phyloP scores from a whole-genome alignment of 1,140 invertebrate genomes.

The Alviniconcha marisindica region DNA sequence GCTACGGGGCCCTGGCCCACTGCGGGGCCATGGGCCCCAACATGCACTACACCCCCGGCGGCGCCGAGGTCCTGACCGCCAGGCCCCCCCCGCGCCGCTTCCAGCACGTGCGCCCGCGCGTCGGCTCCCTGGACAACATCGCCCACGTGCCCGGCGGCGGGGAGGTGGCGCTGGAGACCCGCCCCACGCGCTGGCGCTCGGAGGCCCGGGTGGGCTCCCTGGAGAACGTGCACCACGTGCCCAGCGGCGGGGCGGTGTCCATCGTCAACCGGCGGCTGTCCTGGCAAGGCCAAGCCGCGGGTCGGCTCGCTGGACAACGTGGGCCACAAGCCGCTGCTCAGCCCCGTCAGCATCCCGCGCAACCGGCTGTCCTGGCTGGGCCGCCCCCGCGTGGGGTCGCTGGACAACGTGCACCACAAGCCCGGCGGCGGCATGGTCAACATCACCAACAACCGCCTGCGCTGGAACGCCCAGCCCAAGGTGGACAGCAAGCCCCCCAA shows the following conservation, averaged over 20 bases:
- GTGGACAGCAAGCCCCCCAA: conserved; percentile 55
- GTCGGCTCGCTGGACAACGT: conserved; percentile 69
- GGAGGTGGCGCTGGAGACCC: conserved; percentile 49
- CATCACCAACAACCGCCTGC: conserved; percentile 57
- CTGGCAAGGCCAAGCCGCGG: conserved; percentile 66
- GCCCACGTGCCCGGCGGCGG: conserved; percentile 63
- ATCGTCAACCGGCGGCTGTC: conserved; percentile 59
- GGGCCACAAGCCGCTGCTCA: conserved; percentile 58
- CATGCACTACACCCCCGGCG: conserved; percentile 56
- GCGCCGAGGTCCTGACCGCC: conserved; percentile 40
- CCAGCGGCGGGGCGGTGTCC: conserved; percentile 64
- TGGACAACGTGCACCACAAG: conserved; percentile 64
- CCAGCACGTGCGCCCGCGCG: conserved; percentile 58
- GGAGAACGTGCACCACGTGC: conserved; percentile 64
- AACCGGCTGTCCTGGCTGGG: conserved; percentile 52
- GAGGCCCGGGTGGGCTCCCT: conserved; percentile 63
- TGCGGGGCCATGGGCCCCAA: conserved; percentile 37
- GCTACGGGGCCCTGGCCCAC: conserved; percentile 54
- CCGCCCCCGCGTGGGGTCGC: conserved; percentile 62
- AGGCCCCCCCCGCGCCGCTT: neutral
- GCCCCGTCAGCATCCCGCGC: conserved; percentile 55
- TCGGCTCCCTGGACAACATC: conserved; percentile 67
- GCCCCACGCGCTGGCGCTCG: conserved; percentile 51
- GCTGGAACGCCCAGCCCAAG: conserved; percentile 65
- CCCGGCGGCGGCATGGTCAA: conserved; percentile 67